Conservation (phyloP, 2,113 vertebrate species). For the Sturnus vulgaris region DNA sequence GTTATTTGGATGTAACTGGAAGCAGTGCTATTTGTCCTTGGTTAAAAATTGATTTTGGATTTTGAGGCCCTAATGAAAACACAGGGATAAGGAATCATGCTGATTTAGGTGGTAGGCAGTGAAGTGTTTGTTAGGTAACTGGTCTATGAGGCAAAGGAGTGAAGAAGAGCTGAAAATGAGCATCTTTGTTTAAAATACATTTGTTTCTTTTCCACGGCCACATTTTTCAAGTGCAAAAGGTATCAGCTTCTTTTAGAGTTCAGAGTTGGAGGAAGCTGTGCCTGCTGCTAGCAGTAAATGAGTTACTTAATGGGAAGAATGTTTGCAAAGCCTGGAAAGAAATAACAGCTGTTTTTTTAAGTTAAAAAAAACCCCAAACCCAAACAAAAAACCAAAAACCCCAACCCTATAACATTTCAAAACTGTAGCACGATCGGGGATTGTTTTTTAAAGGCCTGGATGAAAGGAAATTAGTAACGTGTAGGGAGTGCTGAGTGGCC, state of each 20-base stretch:
- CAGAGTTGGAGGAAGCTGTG: neutral
- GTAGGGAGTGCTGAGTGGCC: slow-evolving; percentile 41
- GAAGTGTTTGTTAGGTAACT: neutral
- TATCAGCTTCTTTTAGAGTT: neutral
- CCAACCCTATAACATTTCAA: neutral
- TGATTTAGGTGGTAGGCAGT: neutral
- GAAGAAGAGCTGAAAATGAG: neutral
- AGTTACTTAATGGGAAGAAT: slow-evolving; percentile 43
- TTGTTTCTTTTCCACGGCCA: neutral
- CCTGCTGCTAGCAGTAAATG: slow-evolving; percentile 41
- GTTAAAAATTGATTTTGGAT: slow-evolving; percentile 34
- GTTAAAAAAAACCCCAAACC: neutral
- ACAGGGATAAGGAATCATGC: neutral
- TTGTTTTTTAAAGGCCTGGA: neutral
- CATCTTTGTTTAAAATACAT: neutral
- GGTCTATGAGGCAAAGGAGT: neutral
- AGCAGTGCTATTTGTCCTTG: neutral
- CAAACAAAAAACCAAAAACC: neutral
- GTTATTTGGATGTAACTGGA: neutral
- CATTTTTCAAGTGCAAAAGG: neutral
- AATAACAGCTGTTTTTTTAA: slow-evolving; percentile 51
- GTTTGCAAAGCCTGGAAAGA: slow-evolving; percentile 39
- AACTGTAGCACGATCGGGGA: neutral
- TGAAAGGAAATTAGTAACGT: slow-evolving; percentile 48
- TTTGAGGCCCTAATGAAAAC: neutral